Base-by-base conservation (phyloP, 2,888 invertebrate genomes). In the Junonia oenone region DNA sequence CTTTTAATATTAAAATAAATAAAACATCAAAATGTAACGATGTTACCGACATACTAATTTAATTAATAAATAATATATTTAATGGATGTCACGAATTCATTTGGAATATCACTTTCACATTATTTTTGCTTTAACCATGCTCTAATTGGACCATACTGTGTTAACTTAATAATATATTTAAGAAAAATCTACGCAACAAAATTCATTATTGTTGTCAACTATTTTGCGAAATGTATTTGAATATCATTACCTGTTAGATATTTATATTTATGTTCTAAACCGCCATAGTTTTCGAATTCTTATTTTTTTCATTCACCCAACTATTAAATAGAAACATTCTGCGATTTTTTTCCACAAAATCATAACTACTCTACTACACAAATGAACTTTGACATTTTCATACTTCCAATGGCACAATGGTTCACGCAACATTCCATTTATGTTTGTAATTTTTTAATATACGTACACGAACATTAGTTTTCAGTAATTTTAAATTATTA, bases 361-460 rank as follows among this genome's bases (percentile, higher is more conserved):
- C 63, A 66, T 62, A 66, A 64, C 67, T 66, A 68, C 68, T 43
- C 49, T 51, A 60, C 53, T 56, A 62, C 59, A 65, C 71, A 63
- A 67, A 69, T 86, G 88, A 88, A 89, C 89, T 89, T 87, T 89
- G 88, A 88, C 88, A 89, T 88, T 88, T 83, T 75, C 68, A 59
- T 64, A 60, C 61, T 62, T 63, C 59, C 76, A 73, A 56, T 72
- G 71, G 45, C 73, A 78, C 71, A 82, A 84, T 61, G 71, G 69
- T 75, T 51, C 72, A 78, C 63, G 66, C 60, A 66, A 72, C 77
- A 74, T 80, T 81, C 76, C 78, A 71, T 81, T 81, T 68, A 54
- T 38, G 45, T 55, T 45, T 35, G 27, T 52, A 33, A 56, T 43
- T 33, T n/a, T 19, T 19, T 33, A 45, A 31, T 19, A 11, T 4